Base-by-base conservation (phyloP, 2,113 vertebrate genomes). In the Octodon degus region DNA sequence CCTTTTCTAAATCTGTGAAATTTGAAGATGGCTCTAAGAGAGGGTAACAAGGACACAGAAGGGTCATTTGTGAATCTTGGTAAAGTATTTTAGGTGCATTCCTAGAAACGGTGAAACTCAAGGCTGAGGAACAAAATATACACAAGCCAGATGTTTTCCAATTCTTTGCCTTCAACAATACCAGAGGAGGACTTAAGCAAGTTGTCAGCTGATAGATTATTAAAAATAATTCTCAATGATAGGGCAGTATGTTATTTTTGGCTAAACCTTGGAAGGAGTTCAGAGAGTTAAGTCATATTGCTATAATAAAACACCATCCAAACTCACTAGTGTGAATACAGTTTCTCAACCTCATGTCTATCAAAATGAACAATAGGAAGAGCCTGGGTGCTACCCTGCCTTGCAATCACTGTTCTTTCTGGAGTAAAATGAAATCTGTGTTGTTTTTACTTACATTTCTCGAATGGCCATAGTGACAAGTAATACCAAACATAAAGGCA, bases 171-270 rank as follows among this genome's bases (percentile, higher is more conserved):
- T 88, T 94, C 83, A 91, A 27, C 1, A 8, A 47, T 81, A 93
- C 91, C 68, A 96, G 86, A 84, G n/a, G 70, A 92, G 58, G 62
- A 86, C 86, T 85, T 89, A 76, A 96, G 96, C 16, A 34, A 85
- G 92, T 62, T 94, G 96, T 96, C 94, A 93, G 91, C 86, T 96
- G 94, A 97, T 94, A 97, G 94, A 95, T 93, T 95, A 96, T 97
- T 98, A 97, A 98, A 98, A 98, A 97, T 97, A 98, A 98, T 94
- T 91, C 96, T 72, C 72, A 93, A 84, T 96, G 96, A 97, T 95
- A 97, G 63, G 89, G 37, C 60, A 84, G 67, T 88, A 70, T 97
- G 96, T 89, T 98, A 97, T 96, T 97, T 96, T 97, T 96, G 97
- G 97, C 17, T 40, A 86, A 96, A 77, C 89, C 89, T 97, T 96